Evolutionary conservation across 2,888 invertebrate genomes (phyloP), one percentile per base, ranked within the genome.

Genomic region (Smittia aterrima): DNA sequence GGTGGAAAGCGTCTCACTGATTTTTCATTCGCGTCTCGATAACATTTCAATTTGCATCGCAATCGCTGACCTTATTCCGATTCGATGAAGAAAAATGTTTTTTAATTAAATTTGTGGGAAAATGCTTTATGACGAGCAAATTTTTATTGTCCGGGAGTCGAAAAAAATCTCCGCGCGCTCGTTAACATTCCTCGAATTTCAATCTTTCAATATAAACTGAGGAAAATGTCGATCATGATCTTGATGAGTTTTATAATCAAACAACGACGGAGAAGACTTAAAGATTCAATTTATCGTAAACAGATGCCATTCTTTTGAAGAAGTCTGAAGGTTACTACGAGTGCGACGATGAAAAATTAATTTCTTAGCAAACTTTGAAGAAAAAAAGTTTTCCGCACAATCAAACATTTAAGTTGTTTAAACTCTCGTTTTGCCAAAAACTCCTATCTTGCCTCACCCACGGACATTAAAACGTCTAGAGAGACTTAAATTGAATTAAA

Each of bases 11-110:
- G 47, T 47, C 47, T 47, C 47, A 13, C 9, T 47, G 47, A 16
- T 16, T 22, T 7, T 22, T 58, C 58, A 58, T 3, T 58, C 18
- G 22, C 58, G 3, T 9, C 22, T 58, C 58, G 22, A 22, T 58
- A 58, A 58, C 58, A 13, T 58, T 58, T 58, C 58, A 58, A 58
- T 58, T 58, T 58, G 58, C n/a, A 58, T 22, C 58, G 58, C 58
- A 58, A 22, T 58, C n/a, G 22, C 47, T 58, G 58, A 58, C 58
- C 58, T 58, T 58, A 58, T 13, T 58, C 18, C 58, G 58, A 58
- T 6, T 18, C 13, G n/a, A 58, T 18, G 18, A 13, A 13, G 7
- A 47, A n/a, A 47, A 47, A 47, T 47, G 3, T 3, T 47, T 7
- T 47, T 16, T n/a, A 58, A 58, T 58, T 58, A 58, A 58, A 58